Percentiles rank a stretch among this genome's conserved stretches.
These are phyloP conservation scores for Grallaria varia DNA, from an alignment of 2,113 vertebrate genomes.

Conservation along the genomic window DNA sequence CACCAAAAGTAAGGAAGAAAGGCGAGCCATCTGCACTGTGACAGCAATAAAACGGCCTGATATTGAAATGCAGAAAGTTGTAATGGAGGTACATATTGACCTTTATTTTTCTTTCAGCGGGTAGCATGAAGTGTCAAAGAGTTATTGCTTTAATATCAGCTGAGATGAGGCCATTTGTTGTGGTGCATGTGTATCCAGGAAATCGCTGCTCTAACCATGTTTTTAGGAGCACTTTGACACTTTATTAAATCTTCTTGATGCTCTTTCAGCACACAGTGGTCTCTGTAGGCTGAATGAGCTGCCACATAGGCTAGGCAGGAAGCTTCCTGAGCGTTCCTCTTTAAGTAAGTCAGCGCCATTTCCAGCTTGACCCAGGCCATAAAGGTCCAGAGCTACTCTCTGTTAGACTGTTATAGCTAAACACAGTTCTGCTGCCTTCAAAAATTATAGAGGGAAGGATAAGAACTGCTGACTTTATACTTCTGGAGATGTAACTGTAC, in stretches of 20 bases:
- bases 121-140: conserved; percentile 71
- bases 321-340: conserved; percentile 15
- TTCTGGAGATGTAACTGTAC: neutral
- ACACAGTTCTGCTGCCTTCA: neutral
- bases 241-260: conserved; percentile 64
- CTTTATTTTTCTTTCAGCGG: conserved; percentile 74
- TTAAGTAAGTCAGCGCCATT: neutral
- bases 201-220: conserved; percentile 42
- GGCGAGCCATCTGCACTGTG: conserved; percentile 3
- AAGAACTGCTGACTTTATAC: neutral
- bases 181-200: conserved; percentile 52
- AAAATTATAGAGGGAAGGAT: neutral
- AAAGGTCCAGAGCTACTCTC: neutral
- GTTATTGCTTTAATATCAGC: conserved; percentile 80
- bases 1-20: conserved; percentile 58
- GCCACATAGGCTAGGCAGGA: neutral
- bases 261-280: conserved; percentile 37
- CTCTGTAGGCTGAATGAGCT: conserved; percentile 18
- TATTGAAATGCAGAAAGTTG: conserved; percentile 73
- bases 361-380: neutral
- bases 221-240: conserved; percentile 59
- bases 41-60: conserved; percentile 64
- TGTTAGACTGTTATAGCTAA: neutral
- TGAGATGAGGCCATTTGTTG: conserved; percentile 60
- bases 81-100: conserved; percentile 75